Percentiles rank a stretch among this genome's conserved stretches.
Conservation (phyloP, 2,113 vertebrate species). For the Pogonocichla stellata region DNA sequence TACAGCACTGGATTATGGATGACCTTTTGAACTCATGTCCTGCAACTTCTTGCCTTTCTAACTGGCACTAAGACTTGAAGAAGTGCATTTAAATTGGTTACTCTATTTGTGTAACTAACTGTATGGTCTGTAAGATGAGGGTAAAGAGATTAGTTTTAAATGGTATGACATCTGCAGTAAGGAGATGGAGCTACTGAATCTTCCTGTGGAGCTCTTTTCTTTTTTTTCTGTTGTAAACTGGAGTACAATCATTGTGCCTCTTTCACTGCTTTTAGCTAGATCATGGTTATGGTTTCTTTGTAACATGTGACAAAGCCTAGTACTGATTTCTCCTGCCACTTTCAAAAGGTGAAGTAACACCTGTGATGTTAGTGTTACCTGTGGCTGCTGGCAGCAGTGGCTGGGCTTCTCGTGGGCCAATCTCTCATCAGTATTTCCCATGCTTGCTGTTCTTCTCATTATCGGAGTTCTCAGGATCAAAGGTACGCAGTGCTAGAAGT, state of each 20-base stretch:
- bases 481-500: background rate
- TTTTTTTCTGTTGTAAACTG: background rate
- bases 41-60: background rate
- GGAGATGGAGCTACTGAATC: background rate
- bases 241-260: background rate
- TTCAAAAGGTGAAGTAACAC: background rate
- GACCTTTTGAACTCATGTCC: background rate
- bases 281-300: background rate
- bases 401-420: background rate
- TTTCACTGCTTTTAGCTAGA: background rate
- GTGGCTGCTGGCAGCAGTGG: background rate
- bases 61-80: background rate
- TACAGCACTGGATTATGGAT: background rate
- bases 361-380: background rate
- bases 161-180: background rate
- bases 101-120: background rate
- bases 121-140: background rate
- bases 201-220: background rate
- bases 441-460: background rate
- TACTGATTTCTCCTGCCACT: background rate
- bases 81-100: background rate
- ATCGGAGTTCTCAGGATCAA: rapidly evolving
- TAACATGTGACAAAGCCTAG: background rate
- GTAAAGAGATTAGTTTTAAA: background rate
- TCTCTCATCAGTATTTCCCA: background rate